These are phyloP conservation scores for Fistularia commersonii DNA, from an alignment of 2,797 vertebrate genomes.

Conservation along the genomic window DNA sequence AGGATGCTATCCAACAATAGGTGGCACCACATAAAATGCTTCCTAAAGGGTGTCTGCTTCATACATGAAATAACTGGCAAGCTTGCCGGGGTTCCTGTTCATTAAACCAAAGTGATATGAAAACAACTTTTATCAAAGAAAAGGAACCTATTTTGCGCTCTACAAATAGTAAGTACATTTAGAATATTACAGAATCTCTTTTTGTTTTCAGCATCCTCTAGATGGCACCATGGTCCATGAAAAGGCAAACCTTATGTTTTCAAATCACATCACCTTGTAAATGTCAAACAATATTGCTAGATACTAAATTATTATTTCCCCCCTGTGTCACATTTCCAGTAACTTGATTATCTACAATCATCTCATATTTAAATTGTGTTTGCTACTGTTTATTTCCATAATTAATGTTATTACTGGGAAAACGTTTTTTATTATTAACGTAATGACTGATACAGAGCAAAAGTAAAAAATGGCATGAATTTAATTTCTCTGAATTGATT, in stretches of 20 bases:
- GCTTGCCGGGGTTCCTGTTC: not conserved
- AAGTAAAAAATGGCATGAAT: constrained; percentile 5
- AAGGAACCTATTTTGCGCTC: not conserved
- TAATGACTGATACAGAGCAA: constrained; percentile 15
- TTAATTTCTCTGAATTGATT: not conserved
- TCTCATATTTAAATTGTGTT: constrained; percentile 48
- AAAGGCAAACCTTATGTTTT: constrained; percentile 45
- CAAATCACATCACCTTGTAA: constrained; percentile 49
- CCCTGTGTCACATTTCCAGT: constrained; percentile 48
- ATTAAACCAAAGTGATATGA: not conserved
- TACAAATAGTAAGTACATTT: not conserved
- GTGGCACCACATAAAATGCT: constrained; percentile 49
- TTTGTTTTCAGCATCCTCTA: constrained; percentile 51
- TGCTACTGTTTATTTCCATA: constrained; percentile 45
- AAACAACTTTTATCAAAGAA: not conserved
- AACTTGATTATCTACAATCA: constrained; percentile 50
- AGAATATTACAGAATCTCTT: not conserved
- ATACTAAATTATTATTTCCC: constrained; percentile 58
- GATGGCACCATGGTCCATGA: constrained; percentile 77
- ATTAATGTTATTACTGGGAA: constrained; percentile 40
- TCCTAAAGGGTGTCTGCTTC: not conserved
- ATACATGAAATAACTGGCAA: constrained; percentile 7
- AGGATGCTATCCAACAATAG: constrained; percentile 51
- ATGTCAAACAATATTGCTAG: constrained; percentile 52
- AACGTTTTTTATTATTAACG: constrained; percentile 43